Conservation (phyloP, 2,797 vertebrate species). For the Vireo griseus region DNA sequence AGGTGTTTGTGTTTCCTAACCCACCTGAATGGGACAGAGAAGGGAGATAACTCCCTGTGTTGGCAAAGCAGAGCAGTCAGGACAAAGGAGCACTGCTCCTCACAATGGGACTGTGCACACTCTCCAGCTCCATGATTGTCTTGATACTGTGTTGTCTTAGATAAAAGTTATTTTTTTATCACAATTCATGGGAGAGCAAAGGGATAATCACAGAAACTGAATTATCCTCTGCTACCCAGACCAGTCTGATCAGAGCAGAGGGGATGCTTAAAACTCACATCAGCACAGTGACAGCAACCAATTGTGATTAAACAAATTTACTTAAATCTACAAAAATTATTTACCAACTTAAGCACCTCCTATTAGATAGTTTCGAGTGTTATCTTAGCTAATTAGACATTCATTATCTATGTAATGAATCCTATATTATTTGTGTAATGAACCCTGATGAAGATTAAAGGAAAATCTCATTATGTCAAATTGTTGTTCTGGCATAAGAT, state of each 20-base stretch:
- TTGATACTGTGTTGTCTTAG: background rate
- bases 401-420: background rate
- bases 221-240: background rate
- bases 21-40: background rate
- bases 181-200: background rate
- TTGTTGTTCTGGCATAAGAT: background rate
- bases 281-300: background rate
- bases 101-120: background rate
- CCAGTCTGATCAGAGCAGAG: background rate
- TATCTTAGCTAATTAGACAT: constrained; percentile 21
- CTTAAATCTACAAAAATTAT: background rate
- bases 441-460: constrained; percentile 12
- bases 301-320: background rate
- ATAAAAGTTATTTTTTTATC: background rate
- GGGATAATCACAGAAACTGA: background rate
- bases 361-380: background rate
- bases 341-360: background rate
- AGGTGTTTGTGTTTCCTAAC: background rate
- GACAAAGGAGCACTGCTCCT: background rate
- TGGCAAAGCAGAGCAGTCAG: background rate
- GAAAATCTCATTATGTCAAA: constrained; percentile 24
- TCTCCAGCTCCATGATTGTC: background rate
- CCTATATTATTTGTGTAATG: background rate
- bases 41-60: background rate
- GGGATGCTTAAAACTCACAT: background rate